phyloP scores from a whole-genome alignment of 2,888 invertebrate genomes.

The Prenolepis imparis region DNA sequence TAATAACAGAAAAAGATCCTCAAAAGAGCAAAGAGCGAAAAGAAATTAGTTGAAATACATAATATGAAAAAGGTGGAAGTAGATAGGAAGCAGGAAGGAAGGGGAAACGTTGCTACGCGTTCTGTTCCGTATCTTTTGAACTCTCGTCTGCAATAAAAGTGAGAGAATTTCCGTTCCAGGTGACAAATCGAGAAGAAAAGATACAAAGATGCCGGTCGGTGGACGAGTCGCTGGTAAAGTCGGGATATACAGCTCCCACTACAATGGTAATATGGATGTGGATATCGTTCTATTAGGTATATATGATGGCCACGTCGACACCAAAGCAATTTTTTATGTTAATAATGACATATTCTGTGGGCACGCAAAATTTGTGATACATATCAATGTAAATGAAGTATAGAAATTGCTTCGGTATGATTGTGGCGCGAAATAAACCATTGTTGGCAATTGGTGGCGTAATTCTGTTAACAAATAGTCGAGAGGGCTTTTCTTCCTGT shows the following conservation, averaged over 20 bases:
- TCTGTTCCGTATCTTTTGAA: neutral
- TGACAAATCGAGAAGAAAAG: slow-evolving; percentile 70
- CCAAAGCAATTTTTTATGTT: slow-evolving; percentile 35
- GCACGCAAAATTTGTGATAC: neutral
- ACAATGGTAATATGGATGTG: slow-evolving; percentile 89
- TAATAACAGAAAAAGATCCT: neutral
- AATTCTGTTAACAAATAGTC: slow-evolving; percentile 26
- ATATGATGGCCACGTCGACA: neutral
- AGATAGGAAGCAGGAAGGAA: neutral
- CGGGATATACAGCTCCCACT: slow-evolving; percentile 92
- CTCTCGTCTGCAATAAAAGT: neutral
- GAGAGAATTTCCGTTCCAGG: slow-evolving; percentile 66
- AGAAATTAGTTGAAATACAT: neutral
- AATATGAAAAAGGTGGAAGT: neutral
- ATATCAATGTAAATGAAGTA: neutral
- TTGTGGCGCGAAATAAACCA: neutral
- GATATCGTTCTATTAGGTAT: slow-evolving; percentile 56
- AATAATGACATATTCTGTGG: neutral
- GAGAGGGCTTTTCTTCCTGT: slow-evolving; percentile 18
- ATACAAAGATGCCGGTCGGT: slow-evolving; percentile 88
- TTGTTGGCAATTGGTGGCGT: slow-evolving; percentile 29
- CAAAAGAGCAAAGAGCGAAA: neutral
- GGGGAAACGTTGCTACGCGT: neutral
- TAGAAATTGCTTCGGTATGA: slow-evolving; percentile 37
- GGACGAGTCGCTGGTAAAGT: slow-evolving; percentile 93